Evolutionary conservation across 1,140 invertebrate species (phyloP), one percentile per base, ranked within the genome.

Genomic region (Drosophila insularis): DNA sequence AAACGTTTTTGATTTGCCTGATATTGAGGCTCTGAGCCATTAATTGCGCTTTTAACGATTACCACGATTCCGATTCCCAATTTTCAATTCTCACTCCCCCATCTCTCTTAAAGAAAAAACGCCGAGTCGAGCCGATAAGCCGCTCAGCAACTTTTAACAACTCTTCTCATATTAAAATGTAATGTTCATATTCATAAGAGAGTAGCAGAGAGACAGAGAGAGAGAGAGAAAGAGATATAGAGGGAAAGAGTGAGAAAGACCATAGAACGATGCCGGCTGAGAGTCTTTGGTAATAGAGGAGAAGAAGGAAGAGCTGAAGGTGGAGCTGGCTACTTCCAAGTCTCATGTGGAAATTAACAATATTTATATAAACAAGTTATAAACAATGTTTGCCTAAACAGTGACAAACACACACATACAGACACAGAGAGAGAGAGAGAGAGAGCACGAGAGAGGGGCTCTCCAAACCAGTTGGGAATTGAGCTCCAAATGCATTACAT

Each of bases 301-400:
- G 32, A 8, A 10, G 31, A 32, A 32, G 32, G 32, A 10, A 3
- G 61, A 13, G 17, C 19, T 39, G 19, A 21, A n/a, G 54, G 0
- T 17, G 39, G 10, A 23, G 35, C 14, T 59, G 61, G 58, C 68
- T 71, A 81, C 67, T 80, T 76, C 76, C 63, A 78, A 66, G 67
- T 58, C 81, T 85, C 80, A 59, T 74, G 73, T 61, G 39, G 39
- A 77, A 84, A 89, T 87, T 87, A 87, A 87, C 80, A 87, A 87
- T 87, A 87, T 87, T 89, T 89, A 84, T 89, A 89, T 89, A 89
- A 89, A 89, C 84, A 89, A 89, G 84, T 89, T 89, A 89, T 89
- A 89, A 89, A 89, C 84, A 89, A 89, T 89, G 80, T 87, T 87
- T 80, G 84, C 75, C 84, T 80, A 89, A 87, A 89, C 84, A 87